phyloP scores from a whole-genome alignment of 2,113 vertebrate species.

The Oenanthe oenanthe region DNA sequence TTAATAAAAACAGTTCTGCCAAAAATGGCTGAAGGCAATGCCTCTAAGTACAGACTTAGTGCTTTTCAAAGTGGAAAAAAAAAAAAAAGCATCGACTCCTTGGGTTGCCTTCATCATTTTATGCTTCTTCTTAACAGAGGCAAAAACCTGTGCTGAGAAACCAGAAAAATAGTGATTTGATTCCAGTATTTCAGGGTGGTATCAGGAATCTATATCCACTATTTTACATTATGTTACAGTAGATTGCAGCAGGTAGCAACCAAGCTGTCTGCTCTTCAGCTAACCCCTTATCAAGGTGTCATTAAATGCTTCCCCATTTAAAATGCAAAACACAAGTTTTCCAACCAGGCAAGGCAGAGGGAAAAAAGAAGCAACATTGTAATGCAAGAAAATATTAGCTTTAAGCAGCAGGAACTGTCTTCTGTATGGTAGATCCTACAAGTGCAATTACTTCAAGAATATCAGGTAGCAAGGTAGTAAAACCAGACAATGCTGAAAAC shows the following conservation, averaged over 20 bases:
- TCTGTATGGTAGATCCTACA: not conserved
- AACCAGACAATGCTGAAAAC: not conserved
- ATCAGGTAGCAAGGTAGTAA: not conserved
- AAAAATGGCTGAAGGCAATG: not conserved
- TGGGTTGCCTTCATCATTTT: not conserved
- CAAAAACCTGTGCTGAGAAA: not conserved
- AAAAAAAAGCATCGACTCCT: accelerated
- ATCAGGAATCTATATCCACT: not conserved
- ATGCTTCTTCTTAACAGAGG: not conserved
- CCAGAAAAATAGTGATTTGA: not conserved
- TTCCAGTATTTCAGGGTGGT: not conserved
- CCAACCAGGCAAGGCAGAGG: not conserved
- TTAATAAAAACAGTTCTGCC: not conserved
- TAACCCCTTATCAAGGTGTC: not conserved
- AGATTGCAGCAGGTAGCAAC: not conserved
- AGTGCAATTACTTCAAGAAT: not conserved
- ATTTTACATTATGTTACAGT: not conserved
- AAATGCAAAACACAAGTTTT: not conserved
- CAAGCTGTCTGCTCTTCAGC: not conserved
- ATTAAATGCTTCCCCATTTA: not conserved
- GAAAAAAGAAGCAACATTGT: not conserved
- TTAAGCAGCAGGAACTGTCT: not conserved
- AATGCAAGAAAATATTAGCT: not conserved
- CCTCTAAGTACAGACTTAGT: not conserved
- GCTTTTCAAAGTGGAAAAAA: not conserved